Base-by-base conservation (phyloP, 2,797 vertebrate species). In the Lepilemur ruficaudatus region DNA sequence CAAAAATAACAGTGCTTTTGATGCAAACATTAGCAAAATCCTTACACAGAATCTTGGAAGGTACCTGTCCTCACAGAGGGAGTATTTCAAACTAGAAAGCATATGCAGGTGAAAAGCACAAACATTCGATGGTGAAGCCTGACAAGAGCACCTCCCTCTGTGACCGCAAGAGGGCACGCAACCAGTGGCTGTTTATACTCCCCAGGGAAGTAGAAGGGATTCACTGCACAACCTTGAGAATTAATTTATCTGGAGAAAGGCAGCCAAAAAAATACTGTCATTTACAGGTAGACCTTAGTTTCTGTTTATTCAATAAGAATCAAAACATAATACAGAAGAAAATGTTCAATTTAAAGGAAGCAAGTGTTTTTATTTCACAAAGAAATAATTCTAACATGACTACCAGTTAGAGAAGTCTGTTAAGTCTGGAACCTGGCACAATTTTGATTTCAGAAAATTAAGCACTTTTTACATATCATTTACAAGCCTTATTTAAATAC, bases 141-240 rank as follows among this genome's bases (percentile, higher is more conserved):
- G 35, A 55, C 55, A 46, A 61, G 43, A 92, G 72, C 78, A 65
- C 8, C 82, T 63, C 55, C 2, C 7, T 14, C 25, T 69, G 50
- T 12, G 23, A 52, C 90, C 85, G 82, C 83, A 35, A 67, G 95
- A 84, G 85, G 93, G 92, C 84, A 38, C 38, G 76, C 18, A 17
- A 67, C 5, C 48, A 1, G 20, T 0, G 0, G 63, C 63, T 35
- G 4, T 6, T 2, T 28, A 30, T 1, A 5, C 11, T 28, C 12
- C n/a, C 11, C 9, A 20, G 18, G 35, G 32, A 52, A 17, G 13
- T 20, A 14, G 4, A 4, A 5, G 7, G 1, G 5, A 35, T 2
- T 2, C 22, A 30, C 0, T 0, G 4, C 46, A 75, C 17, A 4
- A 20, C 25, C 43, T 48, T 5, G 46, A 72, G 46, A n/a, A n/a